Evolutionary conservation across 2,113 vertebrate species (phyloP), one percentile per base, ranked within the genome.

Genomic region (Eleginops maclovinus): DNA sequence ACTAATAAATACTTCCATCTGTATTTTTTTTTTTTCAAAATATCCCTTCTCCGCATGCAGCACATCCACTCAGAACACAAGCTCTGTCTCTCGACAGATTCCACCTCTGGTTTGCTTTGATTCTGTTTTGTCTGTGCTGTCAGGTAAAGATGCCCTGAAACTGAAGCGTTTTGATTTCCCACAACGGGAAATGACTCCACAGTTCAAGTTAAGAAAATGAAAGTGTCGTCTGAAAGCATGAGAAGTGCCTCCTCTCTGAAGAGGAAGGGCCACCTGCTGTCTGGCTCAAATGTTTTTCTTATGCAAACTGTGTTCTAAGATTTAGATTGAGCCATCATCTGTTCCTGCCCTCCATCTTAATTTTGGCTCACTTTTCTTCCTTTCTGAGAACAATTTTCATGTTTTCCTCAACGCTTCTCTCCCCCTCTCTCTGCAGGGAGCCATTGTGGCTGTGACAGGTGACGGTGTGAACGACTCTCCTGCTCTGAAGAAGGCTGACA

Each of bases 381-480:
- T 54, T 10, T 40, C 21, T 5, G 11, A 24, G 24, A 15, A 1
- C 14, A 9, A 71, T 55, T 41, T 49, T 47, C 46, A 7, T 31
- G 21, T 24, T 21, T 11, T 19, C 14, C 40, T 50, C 26, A 64
- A 31, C 10, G 0, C 49, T 17, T 43, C 49, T n/a, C 17, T 56
- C 61, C 24, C n/a, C 2, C 9, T 31, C 46, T 61, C 56, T 58
- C 56, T 9, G 3, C 90, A 98, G 97, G 97, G 97, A 0, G 97
- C 97, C 90, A 98, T 98, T 0, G 96, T 98, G 79, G 97, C 97
- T 0, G 97, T 98, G 90, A 98, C 97, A 0, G 97, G 97, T 0
- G 97, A 98, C 0, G 97, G 97, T 0, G 97, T 97, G 46, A 98
- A 99, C 0, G 97, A 99, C 92, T 97, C 97, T 0, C 97, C 97